These are phyloP conservation scores for Deilephila porcellus DNA, from an alignment of 2,888 invertebrate species.

Conservation along the genomic window DNA sequence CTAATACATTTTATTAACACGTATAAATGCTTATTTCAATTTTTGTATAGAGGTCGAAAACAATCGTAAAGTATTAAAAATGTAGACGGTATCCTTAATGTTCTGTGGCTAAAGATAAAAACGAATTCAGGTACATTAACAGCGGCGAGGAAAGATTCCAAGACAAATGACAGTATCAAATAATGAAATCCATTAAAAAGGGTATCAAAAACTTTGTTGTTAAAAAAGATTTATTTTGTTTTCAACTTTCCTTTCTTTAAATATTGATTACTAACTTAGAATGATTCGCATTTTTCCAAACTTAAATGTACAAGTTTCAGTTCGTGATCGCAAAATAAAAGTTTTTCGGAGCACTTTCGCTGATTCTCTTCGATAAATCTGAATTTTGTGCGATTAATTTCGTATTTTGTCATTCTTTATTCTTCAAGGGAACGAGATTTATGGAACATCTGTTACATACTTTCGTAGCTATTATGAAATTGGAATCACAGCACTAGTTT, in stretches of 20 bases:
- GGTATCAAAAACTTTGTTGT: constrained; percentile 57
- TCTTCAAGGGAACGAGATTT: constrained; percentile 30
- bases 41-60: not conserved
- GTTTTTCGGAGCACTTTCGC: constrained; percentile 69
- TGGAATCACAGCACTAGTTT: not conserved
- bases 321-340: constrained; percentile 77
- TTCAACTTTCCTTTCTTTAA: constrained; percentile 71
- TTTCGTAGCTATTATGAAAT: not conserved
- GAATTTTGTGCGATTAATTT: constrained; percentile 60
- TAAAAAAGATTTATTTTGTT: constrained; percentile 64
- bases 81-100: not conserved
- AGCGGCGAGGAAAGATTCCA: constrained; percentile 1
- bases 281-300: constrained; percentile 77
- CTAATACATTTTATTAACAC: not conserved
- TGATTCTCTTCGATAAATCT: constrained; percentile 74
- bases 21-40: not conserved
- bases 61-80: not conserved
- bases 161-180: constrained; percentile 25
- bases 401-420: constrained; percentile 49
- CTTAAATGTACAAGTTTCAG: constrained; percentile 80
- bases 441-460: not conserved
- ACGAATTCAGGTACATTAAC: not conserved
- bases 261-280: constrained; percentile 76
- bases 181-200: constrained; percentile 46
- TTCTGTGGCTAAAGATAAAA: not conserved